phyloP scores from a whole-genome alignment of 2,888 invertebrate genomes.

The Hemithea aestivaria region DNA sequence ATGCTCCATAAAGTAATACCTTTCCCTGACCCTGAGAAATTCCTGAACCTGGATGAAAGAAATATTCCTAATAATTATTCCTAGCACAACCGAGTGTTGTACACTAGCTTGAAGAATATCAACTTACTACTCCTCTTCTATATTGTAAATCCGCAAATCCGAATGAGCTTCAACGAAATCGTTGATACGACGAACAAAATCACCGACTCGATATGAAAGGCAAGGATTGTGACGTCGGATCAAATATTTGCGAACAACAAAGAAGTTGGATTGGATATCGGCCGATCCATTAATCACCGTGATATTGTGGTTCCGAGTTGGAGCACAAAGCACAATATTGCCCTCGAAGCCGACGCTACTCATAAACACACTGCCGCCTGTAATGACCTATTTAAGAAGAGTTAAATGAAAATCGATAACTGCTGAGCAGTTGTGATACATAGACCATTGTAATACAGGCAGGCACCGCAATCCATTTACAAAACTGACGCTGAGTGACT shows the following conservation, averaged over 20 bases:
- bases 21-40: no score
- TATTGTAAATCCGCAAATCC: slow-evolving; percentile 34
- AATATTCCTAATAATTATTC: no score
- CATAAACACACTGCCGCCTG: slow-evolving; percentile 60
- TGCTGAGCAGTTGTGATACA: slow-evolving; percentile 36
- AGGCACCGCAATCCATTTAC: no score
- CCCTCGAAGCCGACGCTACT: slow-evolving; percentile 58
- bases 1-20: no score
- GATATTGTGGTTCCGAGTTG: slow-evolving; percentile 63
- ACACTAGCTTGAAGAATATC: no score
- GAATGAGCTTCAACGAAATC: slow-evolving; percentile 37
- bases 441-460: no score
- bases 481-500: no score
- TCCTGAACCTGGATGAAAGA: no score
- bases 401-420: slow-evolving; percentile 71
- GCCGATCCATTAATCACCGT: slow-evolving; percentile 71
- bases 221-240: slow-evolving; percentile 60
- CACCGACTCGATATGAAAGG: slow-evolving; percentile 53
- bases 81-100: no score
- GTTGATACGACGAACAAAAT: slow-evolving; percentile 37
- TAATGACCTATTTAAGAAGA: slow-evolving; percentile 69
- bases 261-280: slow-evolving; percentile 65
- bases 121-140: no score
- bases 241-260: slow-evolving; percentile 75
- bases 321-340: slow-evolving; percentile 70